These are phyloP conservation scores for Subacronicta megacephala DNA, from an alignment of 2,888 invertebrate genomes.

Conservation along the genomic window DNA sequence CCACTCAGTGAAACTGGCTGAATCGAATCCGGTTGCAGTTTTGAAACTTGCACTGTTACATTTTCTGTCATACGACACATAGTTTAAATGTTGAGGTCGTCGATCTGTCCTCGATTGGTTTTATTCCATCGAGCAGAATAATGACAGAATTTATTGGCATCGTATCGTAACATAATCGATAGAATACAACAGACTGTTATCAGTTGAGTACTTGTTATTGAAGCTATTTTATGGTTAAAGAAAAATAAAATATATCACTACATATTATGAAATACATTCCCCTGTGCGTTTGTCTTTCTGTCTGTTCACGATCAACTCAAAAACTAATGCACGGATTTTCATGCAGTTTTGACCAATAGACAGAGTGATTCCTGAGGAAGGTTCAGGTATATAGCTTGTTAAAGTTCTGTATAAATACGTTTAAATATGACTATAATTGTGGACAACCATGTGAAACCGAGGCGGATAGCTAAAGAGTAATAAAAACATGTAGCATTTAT, in stretches of 20 bases:
- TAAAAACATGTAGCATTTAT: too few species aligned
- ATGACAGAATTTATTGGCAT: slow-evolving; percentile 16
- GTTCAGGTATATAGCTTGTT: too few species aligned
- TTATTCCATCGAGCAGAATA: neutral
- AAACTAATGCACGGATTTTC: too few species aligned
- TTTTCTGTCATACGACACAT: slow-evolving; percentile 52
- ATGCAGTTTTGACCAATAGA: too few species aligned
- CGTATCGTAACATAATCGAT: slow-evolving; percentile 21
- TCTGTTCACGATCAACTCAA: too few species aligned
- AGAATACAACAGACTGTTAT: slow-evolving; percentile 27
- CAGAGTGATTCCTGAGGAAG: too few species aligned
- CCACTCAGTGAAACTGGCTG: slow-evolving; percentile 58
- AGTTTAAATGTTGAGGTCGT: slow-evolving; percentile 66
- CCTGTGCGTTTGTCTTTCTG: too few species aligned
- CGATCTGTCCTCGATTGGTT: slow-evolving; percentile 28
- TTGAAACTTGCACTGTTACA: slow-evolving; percentile 61
- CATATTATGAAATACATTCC: too few species aligned
- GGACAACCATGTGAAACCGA: too few species aligned
- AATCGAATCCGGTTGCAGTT: slow-evolving; percentile 67
- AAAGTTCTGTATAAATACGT: too few species aligned
- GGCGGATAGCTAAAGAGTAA: too few species aligned
- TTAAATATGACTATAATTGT: too few species aligned
- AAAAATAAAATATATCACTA: neutral
- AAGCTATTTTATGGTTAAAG: slow-evolving; percentile 7
- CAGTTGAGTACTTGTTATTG: slow-evolving; percentile 21